Evolutionary conservation across 2,888 invertebrate species (phyloP).

Genomic region (Amphiduros pacificus): DNA sequence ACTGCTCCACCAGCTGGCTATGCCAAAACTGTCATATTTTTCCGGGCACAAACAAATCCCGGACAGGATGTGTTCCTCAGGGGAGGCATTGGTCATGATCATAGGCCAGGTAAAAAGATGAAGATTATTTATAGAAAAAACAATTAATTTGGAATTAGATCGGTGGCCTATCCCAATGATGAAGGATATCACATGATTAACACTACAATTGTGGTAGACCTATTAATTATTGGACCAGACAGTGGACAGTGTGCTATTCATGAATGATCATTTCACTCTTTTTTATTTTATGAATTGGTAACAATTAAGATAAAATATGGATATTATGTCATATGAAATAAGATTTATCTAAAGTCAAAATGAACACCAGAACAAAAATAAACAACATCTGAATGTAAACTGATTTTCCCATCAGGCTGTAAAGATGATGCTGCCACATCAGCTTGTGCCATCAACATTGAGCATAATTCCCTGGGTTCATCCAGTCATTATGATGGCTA

Average conservation of each 20-base stretch:
- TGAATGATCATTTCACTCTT: too few species aligned
- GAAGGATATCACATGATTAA: too few species aligned
- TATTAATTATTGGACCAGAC: too few species aligned
- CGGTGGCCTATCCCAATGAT: too few species aligned
- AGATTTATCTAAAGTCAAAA: not conserved
- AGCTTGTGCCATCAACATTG: slow-evolving; percentile 45
- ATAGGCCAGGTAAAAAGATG: slow-evolving; percentile 36
- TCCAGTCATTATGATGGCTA: slow-evolving; percentile 36
- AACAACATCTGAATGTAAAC: too few species aligned
- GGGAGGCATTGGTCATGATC: slow-evolving; percentile 52
- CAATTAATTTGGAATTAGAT: not conserved
- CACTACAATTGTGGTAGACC: too few species aligned
- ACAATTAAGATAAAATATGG: not conserved
- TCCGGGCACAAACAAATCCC: slow-evolving; percentile 47
- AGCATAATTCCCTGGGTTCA: slow-evolving; percentile 31
- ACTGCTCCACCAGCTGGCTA: slow-evolving; percentile 1
- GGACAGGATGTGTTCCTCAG: slow-evolving; percentile 61
- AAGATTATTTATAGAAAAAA: not conserved
- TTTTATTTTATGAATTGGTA: not conserved
- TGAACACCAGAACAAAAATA: not conserved
- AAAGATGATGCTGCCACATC: slow-evolving; percentile 25
- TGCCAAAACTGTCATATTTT: slow-evolving; percentile 53
- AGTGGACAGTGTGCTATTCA: too few species aligned
- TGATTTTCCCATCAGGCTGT: slow-evolving; percentile 24
- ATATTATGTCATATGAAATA: too few species aligned